Evolutionary conservation across 2,888 invertebrate species (phyloP).

Genomic region (Eurois occulta): DNA sequence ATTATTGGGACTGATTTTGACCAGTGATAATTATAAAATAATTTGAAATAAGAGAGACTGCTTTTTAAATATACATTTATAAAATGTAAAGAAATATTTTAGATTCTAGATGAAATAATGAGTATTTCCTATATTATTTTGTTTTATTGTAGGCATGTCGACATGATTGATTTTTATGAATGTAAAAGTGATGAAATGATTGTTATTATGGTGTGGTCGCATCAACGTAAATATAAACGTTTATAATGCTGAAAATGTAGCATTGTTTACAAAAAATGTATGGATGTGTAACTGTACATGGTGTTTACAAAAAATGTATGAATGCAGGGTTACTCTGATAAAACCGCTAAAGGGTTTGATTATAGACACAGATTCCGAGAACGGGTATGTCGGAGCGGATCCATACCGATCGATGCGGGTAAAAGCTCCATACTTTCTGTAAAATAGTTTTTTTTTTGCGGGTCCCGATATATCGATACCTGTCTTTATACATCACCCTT

Average conservation of each 20-base stretch:
- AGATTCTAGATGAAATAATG: constrained; percentile 66
- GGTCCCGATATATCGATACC: neutral
- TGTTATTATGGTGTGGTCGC: constrained; percentile 24
- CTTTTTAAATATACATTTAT: constrained; percentile 82
- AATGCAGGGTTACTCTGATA: neutral
- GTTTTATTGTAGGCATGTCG: constrained; percentile 50
- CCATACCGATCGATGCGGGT: neutral
- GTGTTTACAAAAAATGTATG: neutral
- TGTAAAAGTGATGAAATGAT: constrained; percentile 9
- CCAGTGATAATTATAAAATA: constrained; percentile 69
- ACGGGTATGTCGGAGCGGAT: neutral
- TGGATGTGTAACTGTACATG: too few relatives aligned
- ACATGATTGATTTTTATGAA: neutral
- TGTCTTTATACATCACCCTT: neutral
- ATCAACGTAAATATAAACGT: neutral
- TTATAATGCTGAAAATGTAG: neutral
- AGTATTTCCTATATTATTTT: constrained; percentile 55
- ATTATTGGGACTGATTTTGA: constrained; percentile 68
- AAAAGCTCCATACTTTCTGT: neutral
- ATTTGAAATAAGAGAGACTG: constrained; percentile 78
- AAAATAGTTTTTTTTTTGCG: neutral
- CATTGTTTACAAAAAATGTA: neutral
- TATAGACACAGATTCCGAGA: neutral
- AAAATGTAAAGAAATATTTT: constrained; percentile 81
- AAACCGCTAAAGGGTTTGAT: neutral